Percentiles rank a stretch among this genome's conserved stretches.
These are phyloP conservation scores for Aphodius granarius DNA, from an alignment of 2,888 invertebrate genomes.

Conservation along the genomic window DNA sequence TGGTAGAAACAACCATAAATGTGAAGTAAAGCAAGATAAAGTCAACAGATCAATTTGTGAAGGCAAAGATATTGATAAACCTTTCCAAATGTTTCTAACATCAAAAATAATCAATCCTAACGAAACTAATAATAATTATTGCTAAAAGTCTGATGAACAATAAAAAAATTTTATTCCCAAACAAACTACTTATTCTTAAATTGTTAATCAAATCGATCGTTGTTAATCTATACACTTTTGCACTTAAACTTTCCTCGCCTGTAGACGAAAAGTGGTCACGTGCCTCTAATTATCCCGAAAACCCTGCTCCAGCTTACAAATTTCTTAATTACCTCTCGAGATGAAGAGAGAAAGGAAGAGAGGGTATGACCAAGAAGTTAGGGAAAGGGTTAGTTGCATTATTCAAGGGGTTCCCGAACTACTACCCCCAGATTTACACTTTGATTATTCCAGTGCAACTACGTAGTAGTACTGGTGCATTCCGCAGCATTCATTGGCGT, in stretches of 20 bases:
- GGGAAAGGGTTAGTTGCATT: neutral
- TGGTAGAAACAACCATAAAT: too few relatives aligned
- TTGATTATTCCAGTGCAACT: neutral
- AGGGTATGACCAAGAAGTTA: neutral
- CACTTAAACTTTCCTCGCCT: neutral
- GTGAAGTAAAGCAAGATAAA: too few relatives aligned
- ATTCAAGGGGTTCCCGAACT: neutral
- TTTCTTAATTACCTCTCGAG: neutral
- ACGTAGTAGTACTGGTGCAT: neutral
- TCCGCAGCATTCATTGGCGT: neutral
- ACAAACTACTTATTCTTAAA: neutral
- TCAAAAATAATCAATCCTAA: too few relatives aligned
- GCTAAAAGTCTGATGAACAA: too few relatives aligned
- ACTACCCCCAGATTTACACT: neutral
- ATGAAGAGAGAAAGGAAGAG: neutral
- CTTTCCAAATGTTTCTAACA: too few relatives aligned
- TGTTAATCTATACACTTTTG: neutral
- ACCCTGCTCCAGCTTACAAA: neutral
- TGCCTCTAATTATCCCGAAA: neutral
- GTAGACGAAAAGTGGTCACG: neutral
- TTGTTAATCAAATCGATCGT: neutral
- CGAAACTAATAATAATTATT: too few relatives aligned
- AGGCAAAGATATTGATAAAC: too few relatives aligned
- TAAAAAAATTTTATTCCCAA: too few relatives aligned
- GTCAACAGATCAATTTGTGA: too few relatives aligned